Evolutionary conservation across 2,797 vertebrate species (phyloP).

Genomic region (Merluccius polli): DNA sequence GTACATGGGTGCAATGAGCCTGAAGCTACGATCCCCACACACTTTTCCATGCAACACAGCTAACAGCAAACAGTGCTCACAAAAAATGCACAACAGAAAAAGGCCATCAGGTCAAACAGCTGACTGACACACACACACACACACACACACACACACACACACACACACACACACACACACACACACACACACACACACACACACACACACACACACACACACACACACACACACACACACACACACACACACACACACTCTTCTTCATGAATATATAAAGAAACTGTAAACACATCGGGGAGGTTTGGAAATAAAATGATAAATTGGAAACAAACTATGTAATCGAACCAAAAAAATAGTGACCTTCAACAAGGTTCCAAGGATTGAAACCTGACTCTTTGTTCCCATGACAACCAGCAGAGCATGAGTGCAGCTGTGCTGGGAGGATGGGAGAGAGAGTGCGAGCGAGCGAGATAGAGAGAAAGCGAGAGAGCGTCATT

Average conservation of each 20-base stretch:
- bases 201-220: neutral
- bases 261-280: neutral
- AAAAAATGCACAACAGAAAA: slow-evolving; percentile 22
- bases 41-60: slow-evolving; percentile 35
- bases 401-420: slow-evolving; percentile 14
- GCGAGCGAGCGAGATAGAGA: slow-evolving; percentile 2
- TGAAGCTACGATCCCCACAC: slow-evolving; percentile 40
- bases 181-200: neutral
- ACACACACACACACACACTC: neutral
- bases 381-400: slow-evolving; percentile 18
- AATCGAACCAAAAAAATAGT: neutral
- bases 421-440: slow-evolving; percentile 25
- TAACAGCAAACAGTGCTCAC: slow-evolving; percentile 15
- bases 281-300: neutral
- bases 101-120: neutral
- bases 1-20: slow-evolving; percentile 49
- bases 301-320: neutral
- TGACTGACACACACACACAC: neutral
- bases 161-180: neutral
- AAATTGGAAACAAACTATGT: neutral
- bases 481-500: slow-evolving; percentile 8
- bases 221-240: no score
- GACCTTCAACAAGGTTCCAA: slow-evolving; percentile 6
- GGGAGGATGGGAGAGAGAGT: neutral
- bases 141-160: neutral